These are phyloP conservation scores for Sclerurus mexicanus DNA, from an alignment of 2,113 vertebrate species.

Conservation along the genomic window DNA sequence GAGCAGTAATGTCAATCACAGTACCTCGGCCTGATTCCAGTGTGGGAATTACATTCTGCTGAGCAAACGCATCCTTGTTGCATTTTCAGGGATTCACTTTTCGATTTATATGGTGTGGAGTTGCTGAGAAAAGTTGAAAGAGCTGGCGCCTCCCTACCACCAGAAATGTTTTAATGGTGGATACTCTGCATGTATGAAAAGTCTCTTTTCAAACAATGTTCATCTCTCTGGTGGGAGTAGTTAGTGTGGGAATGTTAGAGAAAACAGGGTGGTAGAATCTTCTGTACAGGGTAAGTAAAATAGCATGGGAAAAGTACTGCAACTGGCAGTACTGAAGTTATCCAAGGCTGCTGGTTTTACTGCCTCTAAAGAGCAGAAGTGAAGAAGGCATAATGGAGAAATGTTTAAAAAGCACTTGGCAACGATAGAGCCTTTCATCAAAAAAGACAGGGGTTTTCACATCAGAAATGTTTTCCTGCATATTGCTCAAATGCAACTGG, in stretches of 20 bases:
- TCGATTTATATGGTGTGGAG: background rate
- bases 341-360: background rate
- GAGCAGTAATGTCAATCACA: background rate
- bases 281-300: background rate
- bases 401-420: background rate
- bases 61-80: background rate
- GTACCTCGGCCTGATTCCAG: background rate
- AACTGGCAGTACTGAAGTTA: background rate
- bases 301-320: background rate
- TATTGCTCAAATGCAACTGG: background rate
- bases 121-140: background rate
- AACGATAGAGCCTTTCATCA: background rate
- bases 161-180: background rate
- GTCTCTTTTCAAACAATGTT: background rate
- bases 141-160: background rate
- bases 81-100: background rate
- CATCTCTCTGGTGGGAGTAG: rapidly evolving
- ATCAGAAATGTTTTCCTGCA: background rate
- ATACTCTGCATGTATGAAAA: background rate
- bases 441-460: background rate
- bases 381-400: background rate
- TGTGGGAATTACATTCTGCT: background rate
- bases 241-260: background rate
- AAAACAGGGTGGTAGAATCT: background rate
- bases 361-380: background rate